A percentile compares a stretch with the other conserved stretches of the same genome.
phyloP scores from a whole-genome alignment of 2,113 vertebrate species.

The Ptychochromis oligacanthus region DNA sequence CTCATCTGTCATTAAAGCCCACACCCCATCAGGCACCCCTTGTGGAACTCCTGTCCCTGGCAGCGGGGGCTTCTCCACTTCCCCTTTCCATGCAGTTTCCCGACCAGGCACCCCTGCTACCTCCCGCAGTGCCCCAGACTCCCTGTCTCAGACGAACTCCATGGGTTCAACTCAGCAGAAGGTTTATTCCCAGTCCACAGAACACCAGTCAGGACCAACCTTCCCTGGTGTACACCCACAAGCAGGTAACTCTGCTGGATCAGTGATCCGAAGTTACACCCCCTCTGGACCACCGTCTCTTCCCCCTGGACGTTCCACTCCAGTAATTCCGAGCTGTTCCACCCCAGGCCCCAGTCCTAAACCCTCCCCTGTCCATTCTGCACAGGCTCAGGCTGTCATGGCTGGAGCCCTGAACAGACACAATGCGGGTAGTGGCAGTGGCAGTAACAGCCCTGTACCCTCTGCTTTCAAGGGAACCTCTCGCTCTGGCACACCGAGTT shows the following conservation, averaged over 20 bases:
- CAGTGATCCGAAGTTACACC: constrained; percentile 87
- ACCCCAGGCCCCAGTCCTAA: constrained; percentile 77
- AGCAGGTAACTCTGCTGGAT: constrained; percentile 81
- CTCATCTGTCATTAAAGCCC: constrained; percentile 81
- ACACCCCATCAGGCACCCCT: constrained; percentile 80
- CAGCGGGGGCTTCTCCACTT: constrained; percentile 80
- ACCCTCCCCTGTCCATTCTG: constrained; percentile 54
- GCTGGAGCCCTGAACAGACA: constrained; percentile 79
- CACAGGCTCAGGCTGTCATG: constrained; percentile 58
- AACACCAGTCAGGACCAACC: constrained; percentile 62
- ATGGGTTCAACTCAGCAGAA: constrained; percentile 84
- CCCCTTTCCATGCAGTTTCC: constrained; percentile 81
- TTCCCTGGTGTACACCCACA: constrained; percentile 81
- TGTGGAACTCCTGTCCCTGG: constrained; percentile 78
- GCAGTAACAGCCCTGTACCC: constrained; percentile 86
- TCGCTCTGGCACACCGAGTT: constrained; percentile 80
- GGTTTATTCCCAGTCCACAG: constrained; percentile 84
- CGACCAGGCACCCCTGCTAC: constrained; percentile 80
- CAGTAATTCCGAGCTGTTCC: constrained; percentile 73
- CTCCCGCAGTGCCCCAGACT: constrained; percentile 70
- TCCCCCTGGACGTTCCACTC: constrained; percentile 81
- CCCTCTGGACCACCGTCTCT: constrained; percentile 79
- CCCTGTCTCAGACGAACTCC: constrained; percentile 76
- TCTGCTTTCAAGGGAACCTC: constrained; percentile 93
- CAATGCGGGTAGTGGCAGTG: constrained; percentile 59